Conservation (phyloP, 2,797 vertebrate genomes). For the Manis javanica region DNA sequence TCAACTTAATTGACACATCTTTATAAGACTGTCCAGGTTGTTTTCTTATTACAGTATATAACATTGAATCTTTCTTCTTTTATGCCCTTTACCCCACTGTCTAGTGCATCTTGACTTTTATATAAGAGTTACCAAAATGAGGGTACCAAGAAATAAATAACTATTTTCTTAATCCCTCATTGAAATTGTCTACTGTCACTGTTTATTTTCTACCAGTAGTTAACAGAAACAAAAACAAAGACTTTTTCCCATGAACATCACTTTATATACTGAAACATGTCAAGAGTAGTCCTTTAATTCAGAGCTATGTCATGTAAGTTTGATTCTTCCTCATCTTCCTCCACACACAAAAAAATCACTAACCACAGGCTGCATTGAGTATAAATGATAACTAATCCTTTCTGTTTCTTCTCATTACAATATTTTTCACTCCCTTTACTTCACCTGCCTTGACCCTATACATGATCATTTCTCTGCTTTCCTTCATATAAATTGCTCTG, state of each 20-base stretch:
- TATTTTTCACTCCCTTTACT: constrained; percentile 11
- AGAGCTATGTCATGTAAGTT: neutral
- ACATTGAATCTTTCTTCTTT: neutral
- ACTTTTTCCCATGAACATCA: neutral
- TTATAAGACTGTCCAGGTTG: neutral
- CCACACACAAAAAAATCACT: neutral
- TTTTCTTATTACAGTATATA: neutral
- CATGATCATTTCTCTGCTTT: constrained; percentile 54
- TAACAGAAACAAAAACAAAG: neutral
- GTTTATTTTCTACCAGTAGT: neutral
- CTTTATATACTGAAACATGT: neutral
- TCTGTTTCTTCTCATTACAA: neutral
- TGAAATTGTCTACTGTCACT: neutral
- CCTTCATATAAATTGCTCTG: neutral
- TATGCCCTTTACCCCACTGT: neutral
- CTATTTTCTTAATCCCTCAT: neutral
- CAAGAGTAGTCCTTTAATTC: neutral
- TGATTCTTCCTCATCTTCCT: neutral
- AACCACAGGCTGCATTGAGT: neutral
- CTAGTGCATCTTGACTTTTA: neutral
- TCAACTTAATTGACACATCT: neutral
- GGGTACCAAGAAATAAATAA: neutral
- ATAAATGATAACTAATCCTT: neutral
- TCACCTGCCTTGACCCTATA: constrained; percentile 29
- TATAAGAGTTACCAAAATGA: constrained; percentile 12